Evolutionary conservation across 2,888 invertebrate species (phyloP).

Genomic region (Chrysopilus asiliformis): DNA sequence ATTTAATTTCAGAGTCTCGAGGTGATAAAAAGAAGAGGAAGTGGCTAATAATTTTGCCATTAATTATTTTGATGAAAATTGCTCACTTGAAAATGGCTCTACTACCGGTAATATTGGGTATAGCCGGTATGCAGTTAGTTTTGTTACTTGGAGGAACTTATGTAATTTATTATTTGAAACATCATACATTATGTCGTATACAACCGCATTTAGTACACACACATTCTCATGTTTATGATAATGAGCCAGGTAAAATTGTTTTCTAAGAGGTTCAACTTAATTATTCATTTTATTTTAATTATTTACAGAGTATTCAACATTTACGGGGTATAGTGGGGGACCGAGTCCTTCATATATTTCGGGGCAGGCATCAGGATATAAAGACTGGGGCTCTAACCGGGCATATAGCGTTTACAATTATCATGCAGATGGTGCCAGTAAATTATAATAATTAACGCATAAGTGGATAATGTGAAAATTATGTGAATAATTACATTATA

Average conservation of each 20-base stretch:
- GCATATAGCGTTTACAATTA: constrained; percentile 26
- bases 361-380: constrained; percentile 12
- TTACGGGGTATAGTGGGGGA: too few relatives aligned
- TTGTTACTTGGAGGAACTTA: constrained; percentile 5
- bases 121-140: constrained; percentile 5
- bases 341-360: too few relatives aligned
- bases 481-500: too few relatives aligned
- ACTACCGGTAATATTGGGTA: constrained; percentile 1
- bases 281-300: too few relatives aligned
- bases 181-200: constrained; percentile 6
- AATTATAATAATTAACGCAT: too few relatives aligned
- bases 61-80: constrained; percentile 6
- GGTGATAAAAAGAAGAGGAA: constrained; percentile 5
- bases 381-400: constrained; percentile 30
- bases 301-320: too few relatives aligned
- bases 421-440: constrained; percentile 2
- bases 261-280: too few relatives aligned
- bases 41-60: constrained; percentile 6
- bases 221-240: constrained; percentile 5
- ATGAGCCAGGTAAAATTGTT: constrained; percentile 21
- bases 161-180: constrained; percentile 5
- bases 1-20: not conserved
- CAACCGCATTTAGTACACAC: constrained; percentile 7
- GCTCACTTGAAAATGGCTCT: constrained; percentile 4
- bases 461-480: too few relatives aligned